Evolutionary conservation across 2,888 invertebrate species (phyloP).

Genomic region (Cephalotes varians): DNA sequence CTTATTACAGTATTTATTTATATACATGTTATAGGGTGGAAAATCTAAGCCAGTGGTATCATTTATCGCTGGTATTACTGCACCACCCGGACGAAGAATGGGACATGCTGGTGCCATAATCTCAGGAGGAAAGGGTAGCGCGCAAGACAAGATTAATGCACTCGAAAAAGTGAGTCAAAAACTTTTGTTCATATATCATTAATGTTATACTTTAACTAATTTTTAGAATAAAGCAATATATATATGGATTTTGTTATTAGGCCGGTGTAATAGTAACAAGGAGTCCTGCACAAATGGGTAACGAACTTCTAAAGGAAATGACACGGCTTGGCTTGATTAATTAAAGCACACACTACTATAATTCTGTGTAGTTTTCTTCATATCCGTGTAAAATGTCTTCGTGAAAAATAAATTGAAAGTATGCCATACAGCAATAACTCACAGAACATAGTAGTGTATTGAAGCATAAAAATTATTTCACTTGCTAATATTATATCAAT

Average conservation of each 20-base stretch:
- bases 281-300: conserved; percentile 98
- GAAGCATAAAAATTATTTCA: conserved; percentile 52
- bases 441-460: conserved; percentile 57
- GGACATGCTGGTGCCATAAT: conserved; percentile 99
- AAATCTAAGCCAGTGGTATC: conserved; percentile 99
- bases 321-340: conserved; percentile 89
- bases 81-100: conserved; percentile 99
- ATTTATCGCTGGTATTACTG: conserved; percentile 99
- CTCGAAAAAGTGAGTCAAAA: conserved; percentile 89
- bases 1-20: not conserved
- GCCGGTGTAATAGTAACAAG: conserved; percentile 98
- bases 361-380: conserved; percentile 81
- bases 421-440: conserved; percentile 56
- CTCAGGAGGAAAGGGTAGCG: conserved; percentile 99
- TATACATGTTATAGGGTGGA: conserved; percentile 88
- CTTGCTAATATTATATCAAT: conserved; percentile 36
- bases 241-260: conserved; percentile 79
- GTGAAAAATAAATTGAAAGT: conserved; percentile 78
- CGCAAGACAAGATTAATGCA: conserved; percentile 98
- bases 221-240: conserved; percentile 14
- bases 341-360: conserved; percentile 72
- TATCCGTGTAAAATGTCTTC: conserved; percentile 78
- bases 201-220: conserved; percentile 10
- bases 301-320: conserved; percentile 95
- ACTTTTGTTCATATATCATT: not conserved